Evolutionary conservation across 2,888 invertebrate species (phyloP).

Genomic region (Stenurella melanura): DNA sequence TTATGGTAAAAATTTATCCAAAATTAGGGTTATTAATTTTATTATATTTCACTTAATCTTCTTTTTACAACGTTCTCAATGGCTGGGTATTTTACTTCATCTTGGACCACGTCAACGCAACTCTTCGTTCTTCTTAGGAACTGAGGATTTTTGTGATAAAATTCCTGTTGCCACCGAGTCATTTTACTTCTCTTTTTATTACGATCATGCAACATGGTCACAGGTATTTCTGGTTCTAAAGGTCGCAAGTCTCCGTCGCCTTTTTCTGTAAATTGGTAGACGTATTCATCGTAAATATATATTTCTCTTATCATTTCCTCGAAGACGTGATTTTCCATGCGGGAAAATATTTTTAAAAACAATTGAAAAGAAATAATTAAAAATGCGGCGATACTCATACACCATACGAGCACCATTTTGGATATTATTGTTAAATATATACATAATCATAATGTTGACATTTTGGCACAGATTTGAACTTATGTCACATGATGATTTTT

Average conservation of each 20-base stretch:
- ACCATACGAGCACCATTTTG: conserved; percentile 27
- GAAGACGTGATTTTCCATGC: conserved; percentile 25
- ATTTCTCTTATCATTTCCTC: conserved; percentile 36
- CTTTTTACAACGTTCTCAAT: conserved; percentile 13
- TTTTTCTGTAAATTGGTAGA: conserved; percentile 24
- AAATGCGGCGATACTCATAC: conserved; percentile 19
- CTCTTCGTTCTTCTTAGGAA: conserved; percentile 40
- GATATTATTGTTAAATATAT: background rate
- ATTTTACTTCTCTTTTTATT: conserved; percentile 33
- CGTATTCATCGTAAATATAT: conserved; percentile 26
- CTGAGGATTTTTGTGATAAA: conserved; percentile 42
- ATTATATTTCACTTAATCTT: conserved; percentile 41
- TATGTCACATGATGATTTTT: conserved; percentile 1
- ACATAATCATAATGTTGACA: conserved; percentile 15
- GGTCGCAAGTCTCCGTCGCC: conserved; percentile 36
- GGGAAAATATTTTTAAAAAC: conserved; percentile 16
- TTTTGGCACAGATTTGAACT: conserved; percentile 23
- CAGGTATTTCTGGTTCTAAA: conserved; percentile 31
- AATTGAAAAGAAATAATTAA: conserved; percentile 29
- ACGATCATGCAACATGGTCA: conserved; percentile 7
- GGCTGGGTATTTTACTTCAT: background rate
- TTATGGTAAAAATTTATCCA: too few species aligned
- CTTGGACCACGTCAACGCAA: conserved; percentile 23
- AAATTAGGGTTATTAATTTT: background rate
- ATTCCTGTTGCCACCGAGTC: conserved; percentile 33